phyloP scores from a whole-genome alignment of 2,113 vertebrate species.

The Capra hircus region DNA sequence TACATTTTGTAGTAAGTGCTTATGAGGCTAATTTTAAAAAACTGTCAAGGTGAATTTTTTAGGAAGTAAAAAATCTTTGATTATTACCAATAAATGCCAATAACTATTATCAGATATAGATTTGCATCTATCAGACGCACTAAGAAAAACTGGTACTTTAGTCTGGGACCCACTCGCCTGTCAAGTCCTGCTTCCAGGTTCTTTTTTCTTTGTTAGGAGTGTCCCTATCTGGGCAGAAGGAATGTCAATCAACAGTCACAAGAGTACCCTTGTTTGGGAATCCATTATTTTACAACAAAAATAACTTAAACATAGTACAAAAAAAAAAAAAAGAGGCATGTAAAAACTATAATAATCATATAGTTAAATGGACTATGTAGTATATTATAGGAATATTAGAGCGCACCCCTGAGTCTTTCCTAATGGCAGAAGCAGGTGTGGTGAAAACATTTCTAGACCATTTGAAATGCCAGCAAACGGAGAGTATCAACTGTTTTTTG shows the following conservation, averaged over 20 bases:
- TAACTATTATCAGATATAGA: not conserved
- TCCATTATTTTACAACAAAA: constrained; percentile 9
- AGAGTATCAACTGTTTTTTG: not conserved
- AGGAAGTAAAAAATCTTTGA: constrained; percentile 2
- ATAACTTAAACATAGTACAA: not conserved
- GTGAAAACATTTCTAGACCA: not conserved
- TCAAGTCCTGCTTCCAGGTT: constrained; percentile 6
- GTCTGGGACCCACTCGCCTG: not conserved
- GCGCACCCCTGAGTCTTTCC: not conserved
- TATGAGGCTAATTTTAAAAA: not conserved
- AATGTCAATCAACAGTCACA: not conserved
- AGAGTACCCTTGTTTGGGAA: not conserved
- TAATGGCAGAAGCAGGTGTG: not conserved
- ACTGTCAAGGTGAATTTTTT: not conserved
- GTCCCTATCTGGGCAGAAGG: not conserved
- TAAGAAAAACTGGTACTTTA: not conserved
- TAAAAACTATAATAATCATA: not conserved
- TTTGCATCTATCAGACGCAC: not conserved
- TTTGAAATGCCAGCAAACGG: not conserved
- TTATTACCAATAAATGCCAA: not conserved
- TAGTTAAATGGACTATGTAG: not conserved
- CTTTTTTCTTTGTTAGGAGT: not conserved
- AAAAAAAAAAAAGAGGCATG: not conserved
- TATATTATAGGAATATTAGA: not conserved
- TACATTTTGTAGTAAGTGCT: not conserved